Evolutionary conservation across 2,113 vertebrate species (phyloP).

Genomic region (Odontesthes bonariensis): DNA sequence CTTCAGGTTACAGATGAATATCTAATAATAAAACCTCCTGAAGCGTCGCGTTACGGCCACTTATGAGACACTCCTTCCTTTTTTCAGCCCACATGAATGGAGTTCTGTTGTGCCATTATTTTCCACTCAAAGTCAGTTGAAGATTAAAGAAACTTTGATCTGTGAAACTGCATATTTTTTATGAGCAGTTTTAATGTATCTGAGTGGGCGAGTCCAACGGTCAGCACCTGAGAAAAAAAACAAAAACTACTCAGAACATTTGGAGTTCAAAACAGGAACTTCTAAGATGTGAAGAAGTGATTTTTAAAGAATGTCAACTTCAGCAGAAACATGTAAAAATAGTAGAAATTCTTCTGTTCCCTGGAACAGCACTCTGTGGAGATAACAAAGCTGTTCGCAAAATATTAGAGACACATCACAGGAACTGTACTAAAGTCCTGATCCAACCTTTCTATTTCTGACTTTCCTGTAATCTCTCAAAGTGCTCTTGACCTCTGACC

Average conservation of each 20-base stretch:
- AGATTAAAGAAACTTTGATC: not conserved
- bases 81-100: not conserved
- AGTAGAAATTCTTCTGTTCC: not conserved
- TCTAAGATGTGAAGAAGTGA: not conserved
- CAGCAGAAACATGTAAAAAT: not conserved
- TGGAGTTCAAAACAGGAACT: too few relatives aligned
- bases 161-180: not conserved
- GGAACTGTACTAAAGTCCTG: too few relatives aligned
- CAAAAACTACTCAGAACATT: too few relatives aligned
- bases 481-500: too few relatives aligned
- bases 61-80: not conserved
- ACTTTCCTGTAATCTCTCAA: not conserved
- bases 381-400: not conserved
- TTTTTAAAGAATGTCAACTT: too few relatives aligned
- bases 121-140: not conserved
- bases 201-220: too few relatives aligned
- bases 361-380: not conserved
- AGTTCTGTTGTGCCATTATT: too few relatives aligned
- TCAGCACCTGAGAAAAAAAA: too few relatives aligned
- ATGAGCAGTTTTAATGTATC: too few relatives aligned
- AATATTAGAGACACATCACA: not conserved
- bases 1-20: not conserved
- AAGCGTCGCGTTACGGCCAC: not conserved
- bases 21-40: conserved; percentile 25
- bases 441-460: too few relatives aligned